Base-by-base conservation (phyloP, 1,140 invertebrate species). In the Atta colombica region DNA sequence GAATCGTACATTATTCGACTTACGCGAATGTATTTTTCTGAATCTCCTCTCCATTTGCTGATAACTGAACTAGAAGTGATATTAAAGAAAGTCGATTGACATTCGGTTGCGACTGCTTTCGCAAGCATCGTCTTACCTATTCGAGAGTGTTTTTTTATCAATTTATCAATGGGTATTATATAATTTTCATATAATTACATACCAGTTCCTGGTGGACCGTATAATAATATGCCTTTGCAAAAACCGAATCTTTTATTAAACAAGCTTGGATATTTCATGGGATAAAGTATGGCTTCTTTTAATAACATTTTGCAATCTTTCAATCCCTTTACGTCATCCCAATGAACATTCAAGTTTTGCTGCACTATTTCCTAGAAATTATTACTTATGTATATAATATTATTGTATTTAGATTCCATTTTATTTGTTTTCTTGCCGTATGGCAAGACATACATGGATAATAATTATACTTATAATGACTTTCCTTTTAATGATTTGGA, bases 41-140 rank as follows among this genome's bases (percentile, higher is more conserved):
- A 99, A 90, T 99, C 98, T 0, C 98, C 99, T 74, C 99, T 96
- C 98, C 98, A 99, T 95, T 99, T 99, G 92, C 98, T 98, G 5
- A 99, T 97, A 28, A 99, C 96, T 1, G 97, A 97, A 88, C 98
- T 98, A 55, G 98, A 97, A 0, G 98, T 98, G 45, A 99, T 97
- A 91, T 99, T 99, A 93, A 99, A 99, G 94, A 99, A 99, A 0
- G 98, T 98, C n/a, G 97, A 97, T 51, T 97, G 96, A 65, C 97
- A 97, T 94, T 99, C 98, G 7, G 97, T 96, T 7, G 98, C 98
- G 0, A 98, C 96, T 0, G 98, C 98, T 95, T 98, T 98, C 0
- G 98, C 98, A 87, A 99, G 94, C 91, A 98, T 95, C 0, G 98
- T 99, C 95, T 99, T 99, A 5, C 98, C 98, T 92, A 96, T 92